Evolutionary conservation across 2,113 vertebrate genomes (phyloP).

Genomic region (Pituophis catenifer): DNA sequence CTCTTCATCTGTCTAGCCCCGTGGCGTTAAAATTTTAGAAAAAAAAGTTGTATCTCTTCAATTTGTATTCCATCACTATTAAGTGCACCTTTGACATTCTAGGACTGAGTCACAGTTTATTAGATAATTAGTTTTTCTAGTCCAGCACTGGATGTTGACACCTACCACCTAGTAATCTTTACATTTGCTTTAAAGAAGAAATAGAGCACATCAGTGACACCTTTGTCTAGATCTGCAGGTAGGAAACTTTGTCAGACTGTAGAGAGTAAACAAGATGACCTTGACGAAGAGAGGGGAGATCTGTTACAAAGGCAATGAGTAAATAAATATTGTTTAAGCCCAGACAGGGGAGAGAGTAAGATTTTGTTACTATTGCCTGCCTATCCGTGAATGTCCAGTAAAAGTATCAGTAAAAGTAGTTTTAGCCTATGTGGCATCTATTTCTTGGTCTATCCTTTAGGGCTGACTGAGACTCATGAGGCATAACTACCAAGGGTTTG

Average conservation of each 20-base stretch:
- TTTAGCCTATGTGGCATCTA: not conserved
- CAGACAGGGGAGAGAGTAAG: not conserved
- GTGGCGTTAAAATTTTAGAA: not conserved
- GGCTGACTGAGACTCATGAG: not conserved
- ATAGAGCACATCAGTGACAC: not conserved
- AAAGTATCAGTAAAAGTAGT: not conserved
- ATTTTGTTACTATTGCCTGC: not conserved
- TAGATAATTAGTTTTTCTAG: not conserved
- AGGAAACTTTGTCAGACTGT: not conserved
- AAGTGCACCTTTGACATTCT: not conserved
- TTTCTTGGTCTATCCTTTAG: not conserved
- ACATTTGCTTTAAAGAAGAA: not conserved
- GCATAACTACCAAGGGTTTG: not conserved
- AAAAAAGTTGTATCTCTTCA: not conserved
- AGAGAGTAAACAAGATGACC: not conserved
- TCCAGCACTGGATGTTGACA: not conserved
- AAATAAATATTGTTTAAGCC: not conserved
- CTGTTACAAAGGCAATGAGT: not conserved
- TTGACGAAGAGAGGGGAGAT: not conserved
- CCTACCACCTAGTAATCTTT: not conserved
- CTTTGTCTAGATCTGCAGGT: not conserved
- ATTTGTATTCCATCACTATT: not conserved
- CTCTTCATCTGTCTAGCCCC: not conserved
- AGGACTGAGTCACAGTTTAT: not conserved
- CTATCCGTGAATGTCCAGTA: not conserved